Evolutionary conservation across 2,888 invertebrate species (phyloP), one percentile per base, ranked within the genome.

Genomic region (Plebejus argus): DNA sequence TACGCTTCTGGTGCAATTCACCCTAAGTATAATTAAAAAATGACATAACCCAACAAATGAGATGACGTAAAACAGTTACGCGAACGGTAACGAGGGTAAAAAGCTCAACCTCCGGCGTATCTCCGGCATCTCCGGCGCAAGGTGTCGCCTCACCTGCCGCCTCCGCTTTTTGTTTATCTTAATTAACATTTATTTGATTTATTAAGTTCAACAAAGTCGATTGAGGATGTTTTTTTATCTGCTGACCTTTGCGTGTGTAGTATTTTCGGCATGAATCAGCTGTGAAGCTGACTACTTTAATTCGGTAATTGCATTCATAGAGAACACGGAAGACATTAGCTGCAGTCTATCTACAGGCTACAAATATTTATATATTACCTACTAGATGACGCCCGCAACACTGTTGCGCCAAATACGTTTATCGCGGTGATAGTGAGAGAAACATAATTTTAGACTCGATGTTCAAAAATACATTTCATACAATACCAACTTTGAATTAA

Each of bases 71-170:
- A 49, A 45, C 39, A 45, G 45, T 23, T 39, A 72, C 20, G 49
- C 74, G 49, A 23, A 18, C 15, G 23, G 74, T 49, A 28, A 8
- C 18, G 61, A 74, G 39, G 74, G 74, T 39, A 80, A 78, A 79
- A 78, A 78, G 78, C 35, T 76, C 79, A 79, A 82, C 15, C 53
- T 18, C 53, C 53, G 53, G 53, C 53, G 18, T 53, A 82, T 82
- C 82, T 82, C 79, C 82, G 81, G 82, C 79, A 20, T 39, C 53
- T 58, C 71, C 81, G 80, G 79, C 82, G 83, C 85, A 85, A 85
- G 86, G 85, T 85, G 86, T 81, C 79, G 79, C 80, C 81, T 77
- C 87, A 87, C 86, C 86, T 86, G 87, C 88, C 53, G 84, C 82
- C 88, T 88, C 87, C 86, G 85, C 82, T 49, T 74, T 49, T 74